These are phyloP conservation scores for Ptychadena robeensis DNA, from an alignment of 2,797 vertebrate species.

Conservation along the genomic window DNA sequence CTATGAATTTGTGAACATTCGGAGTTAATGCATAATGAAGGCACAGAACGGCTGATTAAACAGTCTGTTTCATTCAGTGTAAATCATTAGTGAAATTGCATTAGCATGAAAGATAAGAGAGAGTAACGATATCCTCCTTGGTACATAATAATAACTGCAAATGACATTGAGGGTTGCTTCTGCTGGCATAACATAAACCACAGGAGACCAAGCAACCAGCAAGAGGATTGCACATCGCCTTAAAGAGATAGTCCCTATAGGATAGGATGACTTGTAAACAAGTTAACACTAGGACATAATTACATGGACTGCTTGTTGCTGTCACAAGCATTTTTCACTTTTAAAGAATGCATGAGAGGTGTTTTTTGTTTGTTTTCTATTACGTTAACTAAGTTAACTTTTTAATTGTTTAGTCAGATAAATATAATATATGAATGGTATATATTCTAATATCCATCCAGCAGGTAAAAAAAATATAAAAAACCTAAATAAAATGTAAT, in stretches of 20 bases:
- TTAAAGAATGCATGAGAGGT: not conserved
- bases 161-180: slow-evolving; percentile 52
- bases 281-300: slow-evolving; percentile 9
- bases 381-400: too few relatives aligned
- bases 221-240: slow-evolving; percentile 28
- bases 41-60: slow-evolving; percentile 48
- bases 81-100: slow-evolving; percentile 60
- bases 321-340: not conserved
- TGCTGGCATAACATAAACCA: slow-evolving; percentile 44
- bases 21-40: slow-evolving; percentile 41
- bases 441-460: too few relatives aligned
- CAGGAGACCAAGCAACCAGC: slow-evolving; percentile 28
- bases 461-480: too few relatives aligned
- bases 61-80: slow-evolving; percentile 52
- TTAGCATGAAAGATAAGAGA: slow-evolving; percentile 60
- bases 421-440: too few relatives aligned
- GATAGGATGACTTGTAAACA: slow-evolving; percentile 31
- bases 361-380: not conserved
- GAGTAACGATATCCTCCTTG: slow-evolving; percentile 34
- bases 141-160: slow-evolving; percentile 54
- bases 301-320: not conserved
- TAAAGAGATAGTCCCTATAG: slow-evolving; percentile 37
- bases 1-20: not conserved
- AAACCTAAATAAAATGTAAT: too few relatives aligned
- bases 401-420: too few relatives aligned